phyloP scores from a whole-genome alignment of 2,113 vertebrate genomes.

The Apodemus speciosus region DNA sequence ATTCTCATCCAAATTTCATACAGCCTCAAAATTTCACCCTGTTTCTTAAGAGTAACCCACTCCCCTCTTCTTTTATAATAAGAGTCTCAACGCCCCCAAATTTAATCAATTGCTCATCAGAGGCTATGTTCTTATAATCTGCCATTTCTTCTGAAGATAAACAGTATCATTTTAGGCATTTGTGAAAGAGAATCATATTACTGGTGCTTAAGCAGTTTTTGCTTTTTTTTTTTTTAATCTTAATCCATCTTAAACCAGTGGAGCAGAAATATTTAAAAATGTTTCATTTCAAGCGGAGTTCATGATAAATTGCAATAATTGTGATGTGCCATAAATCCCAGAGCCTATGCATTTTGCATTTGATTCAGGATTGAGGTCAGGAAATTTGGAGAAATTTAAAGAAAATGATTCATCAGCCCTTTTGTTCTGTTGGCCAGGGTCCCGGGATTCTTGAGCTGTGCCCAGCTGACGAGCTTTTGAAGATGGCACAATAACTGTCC shows the following conservation, averaged over 20 bases:
- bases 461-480: conserved; percentile 95
- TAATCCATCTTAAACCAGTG: conserved; percentile 93
- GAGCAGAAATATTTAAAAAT: conserved; percentile 91
- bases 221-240: conserved; percentile 87
- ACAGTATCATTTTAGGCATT: conserved; percentile 90
- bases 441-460: conserved; percentile 93
- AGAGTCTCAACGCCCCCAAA: conserved; percentile 84
- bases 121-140: conserved; percentile 87
- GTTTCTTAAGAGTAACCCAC: conserved; percentile 82
- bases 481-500: conserved; percentile 99
- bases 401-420: conserved; percentile 94
- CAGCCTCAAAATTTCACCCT: conserved; percentile 82
- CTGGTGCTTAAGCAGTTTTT: conserved; percentile 92
- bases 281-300: conserved; percentile 90
- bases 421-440: conserved; percentile 93
- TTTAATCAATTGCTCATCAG: conserved; percentile 89
- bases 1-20: conserved; percentile 79
- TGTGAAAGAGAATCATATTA: conserved; percentile 91
- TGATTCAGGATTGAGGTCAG: conserved; percentile 92
- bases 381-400: conserved; percentile 94
- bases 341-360: conserved; percentile 92
- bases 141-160: conserved; percentile 89
- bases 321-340: conserved; percentile 92
- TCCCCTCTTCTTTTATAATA: conserved; percentile 86
- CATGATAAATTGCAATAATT: conserved; percentile 91